These are phyloP conservation scores for Lamellibrachia luymesi DNA, from an alignment of 1,140 invertebrate species.

Conservation along the genomic window DNA sequence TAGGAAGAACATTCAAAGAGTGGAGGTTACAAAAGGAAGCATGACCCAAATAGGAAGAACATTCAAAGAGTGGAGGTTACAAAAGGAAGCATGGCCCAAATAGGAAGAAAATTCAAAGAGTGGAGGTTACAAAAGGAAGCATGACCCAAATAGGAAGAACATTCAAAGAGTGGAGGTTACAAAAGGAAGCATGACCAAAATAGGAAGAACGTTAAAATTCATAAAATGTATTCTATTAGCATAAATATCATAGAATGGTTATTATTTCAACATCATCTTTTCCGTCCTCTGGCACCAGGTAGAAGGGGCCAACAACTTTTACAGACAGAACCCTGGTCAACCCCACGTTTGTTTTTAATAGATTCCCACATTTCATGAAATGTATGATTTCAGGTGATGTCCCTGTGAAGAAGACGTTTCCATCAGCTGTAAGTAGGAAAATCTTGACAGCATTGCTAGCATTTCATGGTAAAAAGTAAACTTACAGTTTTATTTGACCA, in stretches of 20 bases:
- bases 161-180: constrained; percentile 48
- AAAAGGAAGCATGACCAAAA: constrained; percentile 27
- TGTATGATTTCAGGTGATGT: constrained; percentile 1
- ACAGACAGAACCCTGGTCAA: too few species aligned
- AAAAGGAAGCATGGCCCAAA: constrained; percentile 28
- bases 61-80: constrained; percentile 42
- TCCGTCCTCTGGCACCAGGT: too few species aligned
- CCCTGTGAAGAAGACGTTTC: not conserved
- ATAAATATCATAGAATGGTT: too few species aligned
- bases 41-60: not conserved
- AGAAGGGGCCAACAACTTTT: too few species aligned
- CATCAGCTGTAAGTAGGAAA: not conserved
- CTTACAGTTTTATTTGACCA: not conserved
- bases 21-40: constrained; percentile 43
- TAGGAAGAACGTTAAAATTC: not conserved
- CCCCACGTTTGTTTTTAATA: not conserved
- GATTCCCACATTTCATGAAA: not conserved
- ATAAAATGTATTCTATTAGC: not conserved
- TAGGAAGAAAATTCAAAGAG: constrained; percentile 26
- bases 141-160: not conserved
- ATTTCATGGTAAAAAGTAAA: not conserved
- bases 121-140: constrained; percentile 43
- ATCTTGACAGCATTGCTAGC: not conserved
- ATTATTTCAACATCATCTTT: too few species aligned
- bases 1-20: constrained; percentile 43